A percentile compares a stretch with the other conserved stretches of the same genome.
phyloP scores from a whole-genome alignment of 2,888 invertebrate genomes.

The Drosophila silvestris region DNA sequence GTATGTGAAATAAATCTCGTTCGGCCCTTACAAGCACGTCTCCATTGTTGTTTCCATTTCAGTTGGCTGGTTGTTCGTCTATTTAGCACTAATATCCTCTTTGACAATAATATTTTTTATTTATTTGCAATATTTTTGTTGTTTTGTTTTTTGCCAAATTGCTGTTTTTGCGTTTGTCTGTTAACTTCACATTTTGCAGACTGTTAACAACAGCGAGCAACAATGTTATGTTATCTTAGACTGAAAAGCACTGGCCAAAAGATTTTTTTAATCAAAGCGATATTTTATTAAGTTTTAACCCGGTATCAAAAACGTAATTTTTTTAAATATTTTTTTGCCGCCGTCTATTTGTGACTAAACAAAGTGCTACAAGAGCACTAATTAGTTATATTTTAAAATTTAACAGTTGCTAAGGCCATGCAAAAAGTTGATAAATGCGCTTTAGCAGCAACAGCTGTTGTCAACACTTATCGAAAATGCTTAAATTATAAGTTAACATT shows the following conservation, averaged over 20 bases:
- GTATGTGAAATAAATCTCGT: conserved; percentile 12
- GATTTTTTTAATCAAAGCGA: background rate
- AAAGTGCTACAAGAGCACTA: background rate
- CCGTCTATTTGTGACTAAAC: background rate
- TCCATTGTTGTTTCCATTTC: conserved; percentile 9
- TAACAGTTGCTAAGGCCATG: background rate
- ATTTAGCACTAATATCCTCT: background rate
- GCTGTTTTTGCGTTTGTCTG: conserved; percentile 8
- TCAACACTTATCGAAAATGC: background rate
- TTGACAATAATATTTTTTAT: conserved; percentile 10
- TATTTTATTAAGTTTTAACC: background rate
- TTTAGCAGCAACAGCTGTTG: conserved; percentile 11
- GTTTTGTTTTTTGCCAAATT: conserved; percentile 13
- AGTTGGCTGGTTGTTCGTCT: background rate
- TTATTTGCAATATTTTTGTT: conserved; percentile 21
- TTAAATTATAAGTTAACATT: background rate
- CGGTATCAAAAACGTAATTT: background rate
- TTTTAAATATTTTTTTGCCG: background rate
- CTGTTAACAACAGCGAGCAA: conserved; percentile 4
- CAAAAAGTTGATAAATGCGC: background rate
- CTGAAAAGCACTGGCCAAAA: background rate
- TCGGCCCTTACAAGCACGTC: background rate
- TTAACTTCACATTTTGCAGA: conserved; percentile 35
- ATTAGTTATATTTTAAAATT: background rate
- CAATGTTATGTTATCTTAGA: background rate